Base-by-base conservation (phyloP, 2,888 invertebrate species). In the Coleophora deauratella region DNA sequence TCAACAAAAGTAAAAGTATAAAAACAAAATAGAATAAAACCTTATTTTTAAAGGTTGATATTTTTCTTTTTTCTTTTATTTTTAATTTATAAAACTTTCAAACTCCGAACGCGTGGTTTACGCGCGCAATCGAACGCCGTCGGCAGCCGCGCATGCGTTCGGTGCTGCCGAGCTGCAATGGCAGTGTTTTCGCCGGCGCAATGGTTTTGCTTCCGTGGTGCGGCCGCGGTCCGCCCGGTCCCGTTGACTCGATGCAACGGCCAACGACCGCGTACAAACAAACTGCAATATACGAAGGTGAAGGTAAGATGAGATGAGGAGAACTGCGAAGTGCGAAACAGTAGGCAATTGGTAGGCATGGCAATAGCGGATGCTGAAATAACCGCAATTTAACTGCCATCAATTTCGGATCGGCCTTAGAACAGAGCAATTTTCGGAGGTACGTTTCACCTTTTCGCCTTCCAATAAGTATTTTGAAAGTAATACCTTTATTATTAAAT, bases 181-280 rank as follows among this genome's bases (percentile, higher is more conserved):
- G 71, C 75, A 62, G 62, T 55, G 59, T 51, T 61, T 62, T 62
- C 55, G 56, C 50, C 58, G 59, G 53, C 66, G 51, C 72, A 59
- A 52, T 46, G 61, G 77, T 81, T 80, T 79, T 81, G 68, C 79
- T 79, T 67, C 75, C 73, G 75, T 69, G 72, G 66, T 63, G 59
- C 55, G 63, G 55, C 45, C 53, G n/a, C n/a, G 55, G 51, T 54
- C n/a, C n/a, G n/a, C n/a, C n/a, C 55, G 55, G 21, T 4, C 3
- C 21, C 21, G 21, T 3, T 21, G 21, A 21, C 3, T 3, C 21
- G 21, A 6, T 21, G 21, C 21, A 33, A 27, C 54, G 55, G 67
- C 66, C 67, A 70, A 66, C 66, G 66, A 69, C 65, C 67, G 47
- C 47, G 48, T 28, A 39, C 37, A 47, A 47, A 49, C 52, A 52